These are phyloP conservation scores for Choreutis nemorana DNA, from an alignment of 2,888 invertebrate species.

Conservation along the genomic window DNA sequence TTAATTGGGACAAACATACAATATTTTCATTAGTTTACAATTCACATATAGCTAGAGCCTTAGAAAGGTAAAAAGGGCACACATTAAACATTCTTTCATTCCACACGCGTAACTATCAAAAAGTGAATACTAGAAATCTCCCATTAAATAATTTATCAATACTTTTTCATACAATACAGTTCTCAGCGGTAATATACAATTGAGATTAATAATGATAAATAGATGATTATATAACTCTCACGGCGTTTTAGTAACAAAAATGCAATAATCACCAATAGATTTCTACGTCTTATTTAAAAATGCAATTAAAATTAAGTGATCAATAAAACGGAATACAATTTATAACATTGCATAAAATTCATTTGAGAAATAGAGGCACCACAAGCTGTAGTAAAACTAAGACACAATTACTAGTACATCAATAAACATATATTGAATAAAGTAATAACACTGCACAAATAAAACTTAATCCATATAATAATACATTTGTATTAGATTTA, in stretches of 20 bases:
- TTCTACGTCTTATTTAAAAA: slow-evolving; percentile 6
- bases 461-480: slow-evolving; percentile 15
- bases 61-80: slow-evolving; percentile 60
- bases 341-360: slow-evolving; percentile 23
- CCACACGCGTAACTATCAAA: slow-evolving; percentile 22
- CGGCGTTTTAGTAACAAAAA: too few relatives aligned
- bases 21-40: slow-evolving; percentile 65
- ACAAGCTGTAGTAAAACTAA: slow-evolving; percentile 40
- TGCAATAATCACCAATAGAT: slow-evolving; percentile 16
- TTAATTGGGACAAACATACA: slow-evolving; percentile 65
- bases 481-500: too few relatives aligned
- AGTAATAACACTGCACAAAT: slow-evolving; percentile 30
- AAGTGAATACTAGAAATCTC: not conserved
- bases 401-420: slow-evolving; percentile 38
- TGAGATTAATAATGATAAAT: slow-evolving; percentile 25
- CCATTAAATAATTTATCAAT: not conserved
- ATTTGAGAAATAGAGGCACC: slow-evolving; percentile 54
- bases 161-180: not conserved
- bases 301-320: slow-evolving; percentile 9
- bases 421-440: slow-evolving; percentile 49
- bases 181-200: slow-evolving; percentile 30
- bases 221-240: too few relatives aligned
- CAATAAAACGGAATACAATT: slow-evolving; percentile 18
- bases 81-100: slow-evolving; percentile 41
- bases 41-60: slow-evolving; percentile 49